phyloP scores from a whole-genome alignment of 2,888 invertebrate genomes.

The Calliphora vomitoria region DNA sequence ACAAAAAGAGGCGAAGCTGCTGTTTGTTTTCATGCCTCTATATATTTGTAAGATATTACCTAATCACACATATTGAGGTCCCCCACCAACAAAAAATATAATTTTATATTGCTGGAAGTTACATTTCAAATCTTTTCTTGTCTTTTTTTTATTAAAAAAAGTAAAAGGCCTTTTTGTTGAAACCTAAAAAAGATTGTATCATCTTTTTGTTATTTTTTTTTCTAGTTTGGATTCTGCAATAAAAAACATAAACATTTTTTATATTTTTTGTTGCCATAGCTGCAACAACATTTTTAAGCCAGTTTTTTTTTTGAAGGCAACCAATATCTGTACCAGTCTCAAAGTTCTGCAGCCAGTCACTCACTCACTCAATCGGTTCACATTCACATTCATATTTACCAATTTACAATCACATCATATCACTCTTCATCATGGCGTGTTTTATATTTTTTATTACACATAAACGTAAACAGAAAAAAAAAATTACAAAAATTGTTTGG shows the following conservation, averaged over 20 bases:
- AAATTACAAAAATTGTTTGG: slow-evolving; percentile 40
- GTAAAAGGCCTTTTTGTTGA: slow-evolving; percentile 65
- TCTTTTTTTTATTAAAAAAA: slow-evolving; percentile 14
- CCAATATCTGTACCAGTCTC: slow-evolving; percentile 52
- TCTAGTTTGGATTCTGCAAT: slow-evolving; percentile 41
- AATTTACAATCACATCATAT: slow-evolving; percentile 55
- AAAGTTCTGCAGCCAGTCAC: slow-evolving; percentile 47
- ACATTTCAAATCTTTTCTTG: background rate
- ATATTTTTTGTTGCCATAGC: slow-evolving; percentile 25
- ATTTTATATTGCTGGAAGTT: background rate
- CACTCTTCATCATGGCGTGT: slow-evolving; percentile 64
- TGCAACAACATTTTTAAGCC: background rate
- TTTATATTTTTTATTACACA: slow-evolving; percentile 57
- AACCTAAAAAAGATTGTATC: slow-evolving; percentile 63
- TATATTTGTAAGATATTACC: slow-evolving; percentile 61
- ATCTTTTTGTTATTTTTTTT: slow-evolving; percentile 30
- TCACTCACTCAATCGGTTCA: background rate
- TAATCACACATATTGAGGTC: background rate
- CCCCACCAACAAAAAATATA: background rate
- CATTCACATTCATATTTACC: slow-evolving; percentile 23
- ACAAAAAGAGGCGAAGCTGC: background rate
- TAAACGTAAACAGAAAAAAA: slow-evolving; percentile 17
- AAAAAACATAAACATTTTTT: background rate
- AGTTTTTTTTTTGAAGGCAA: slow-evolving; percentile 2
- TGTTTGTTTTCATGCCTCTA: slow-evolving; percentile 10